Base-by-base conservation (phyloP, 2,113 vertebrate species). In the Sorex araneus region DNA sequence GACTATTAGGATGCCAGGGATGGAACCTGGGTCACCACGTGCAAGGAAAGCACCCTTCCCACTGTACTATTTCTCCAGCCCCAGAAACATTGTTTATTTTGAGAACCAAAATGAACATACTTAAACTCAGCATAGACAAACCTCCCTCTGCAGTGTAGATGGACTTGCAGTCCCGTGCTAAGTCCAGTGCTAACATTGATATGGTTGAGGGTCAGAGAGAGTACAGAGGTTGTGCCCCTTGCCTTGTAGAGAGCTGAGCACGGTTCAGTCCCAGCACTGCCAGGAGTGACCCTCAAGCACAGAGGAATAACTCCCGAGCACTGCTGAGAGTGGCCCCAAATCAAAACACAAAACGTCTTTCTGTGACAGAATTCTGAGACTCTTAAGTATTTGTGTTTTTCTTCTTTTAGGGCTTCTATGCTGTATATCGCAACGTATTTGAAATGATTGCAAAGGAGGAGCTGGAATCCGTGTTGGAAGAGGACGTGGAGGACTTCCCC, bases 361-460 rank as follows among this genome's bases (percentile, higher is more conserved):
- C 69, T 84, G 11, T 57, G 45, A 28, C 60, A 71, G 11, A 13
- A 78, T 13, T 54, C 32, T 1, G 2, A 54, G 70, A 66, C 25
- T 57, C n/a, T 66, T 70, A 47, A 83, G 50, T 60, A 63, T 78
- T 47, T 91, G 27, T 63, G 12, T 84, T 90, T 73, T 40, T 93
- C 8, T 67, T 23, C 87, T 0, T 97, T 86, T 77, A 99, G 99
- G 98, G 99, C 10, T 99, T 99, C 97, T 99, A 99, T 73, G 87
- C 98, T 0, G 98, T 99, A 11, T 99, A 99, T 97, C 98, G 98
- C 47, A 97, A 97, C 57, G 97, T 99, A 88, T 99, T 99, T 97
- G 98, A 99, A 96, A 98, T 98, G 93, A 98, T 99, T 94, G 98
- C 97, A 0, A 98, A 99, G 89, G 99, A 99, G 96, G 99, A 99